These are phyloP conservation scores for Ceyx margarethae DNA, from an alignment of 2,113 vertebrate genomes.

Conservation along the genomic window DNA sequence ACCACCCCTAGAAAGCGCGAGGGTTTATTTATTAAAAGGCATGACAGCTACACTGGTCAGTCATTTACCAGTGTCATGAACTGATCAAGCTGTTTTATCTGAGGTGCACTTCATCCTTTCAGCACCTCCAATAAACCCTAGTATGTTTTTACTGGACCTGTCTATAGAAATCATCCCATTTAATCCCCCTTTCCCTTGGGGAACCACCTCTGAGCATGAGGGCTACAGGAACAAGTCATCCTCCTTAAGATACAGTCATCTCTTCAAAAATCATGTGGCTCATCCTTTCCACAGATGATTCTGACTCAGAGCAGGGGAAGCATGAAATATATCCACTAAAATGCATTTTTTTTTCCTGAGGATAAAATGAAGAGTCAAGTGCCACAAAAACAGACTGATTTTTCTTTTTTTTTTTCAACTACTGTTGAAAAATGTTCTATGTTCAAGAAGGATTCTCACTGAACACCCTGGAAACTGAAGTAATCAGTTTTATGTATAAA, in stretches of 20 bases:
- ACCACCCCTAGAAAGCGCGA: too few relatives aligned
- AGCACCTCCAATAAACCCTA: neutral
- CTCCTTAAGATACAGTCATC: neutral
- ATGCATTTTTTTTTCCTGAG: neutral
- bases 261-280: neutral
- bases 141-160: neutral
- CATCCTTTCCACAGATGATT: neutral
- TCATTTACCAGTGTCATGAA: neutral
- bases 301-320: neutral
- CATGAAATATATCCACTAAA: neutral
- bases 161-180: neutral
- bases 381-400: neutral
- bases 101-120: neutral
- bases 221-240: neutral
- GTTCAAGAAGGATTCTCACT: neutral
- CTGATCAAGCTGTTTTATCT: neutral
- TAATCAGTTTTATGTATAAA: neutral
- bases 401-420: neutral
- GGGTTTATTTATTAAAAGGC: constrained; percentile 28
- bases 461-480: neutral
- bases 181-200: neutral
- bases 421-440: neutral
- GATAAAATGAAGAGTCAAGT: neutral
- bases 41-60: neutral
- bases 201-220: neutral